Evolutionary conservation across 1,140 invertebrate genomes (phyloP).

Genomic region (Sitobion miscanthi): DNA sequence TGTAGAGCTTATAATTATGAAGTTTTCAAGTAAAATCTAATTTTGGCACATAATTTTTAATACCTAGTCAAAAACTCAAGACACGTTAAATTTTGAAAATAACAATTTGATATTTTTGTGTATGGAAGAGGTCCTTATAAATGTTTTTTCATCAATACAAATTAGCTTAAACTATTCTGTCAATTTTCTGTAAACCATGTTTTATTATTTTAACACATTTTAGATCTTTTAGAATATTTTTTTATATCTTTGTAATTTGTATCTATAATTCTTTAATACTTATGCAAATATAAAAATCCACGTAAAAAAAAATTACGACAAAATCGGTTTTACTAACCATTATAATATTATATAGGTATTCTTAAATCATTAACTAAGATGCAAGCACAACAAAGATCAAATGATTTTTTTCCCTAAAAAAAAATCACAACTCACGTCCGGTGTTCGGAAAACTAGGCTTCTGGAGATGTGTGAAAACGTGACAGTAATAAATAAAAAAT

Average conservation of each 20-base stretch:
- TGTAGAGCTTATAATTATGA: no score
- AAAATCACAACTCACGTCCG: slow-evolving; percentile 45
- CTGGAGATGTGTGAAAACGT: slow-evolving; percentile 47
- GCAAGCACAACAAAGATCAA: slow-evolving; percentile 6
- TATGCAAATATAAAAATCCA: neutral
- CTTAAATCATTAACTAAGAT: slow-evolving; percentile 27
- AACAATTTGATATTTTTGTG: neutral
- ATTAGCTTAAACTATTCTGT: neutral
- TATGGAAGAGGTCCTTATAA: no score
- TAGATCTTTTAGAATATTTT: neutral
- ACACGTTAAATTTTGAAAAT: neutral
- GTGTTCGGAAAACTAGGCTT: slow-evolving; percentile 37
- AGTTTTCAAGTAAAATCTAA: no score
- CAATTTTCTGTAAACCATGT: neutral
- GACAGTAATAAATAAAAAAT: slow-evolving; percentile 25
- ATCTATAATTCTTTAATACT: neutral
- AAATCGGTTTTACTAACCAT: neutral
- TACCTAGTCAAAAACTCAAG: no score
- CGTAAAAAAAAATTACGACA: no score
- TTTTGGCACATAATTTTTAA: no score
- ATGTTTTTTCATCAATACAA: neutral
- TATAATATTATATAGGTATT: neutral
- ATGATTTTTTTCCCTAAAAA: slow-evolving; percentile 30
- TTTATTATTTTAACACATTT: neutral
- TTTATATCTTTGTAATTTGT: neutral